These are phyloP conservation scores for Actinostola sp. DNA, from an alignment of 92 coral and sea anemone genomes.

Conservation along the genomic window DNA sequence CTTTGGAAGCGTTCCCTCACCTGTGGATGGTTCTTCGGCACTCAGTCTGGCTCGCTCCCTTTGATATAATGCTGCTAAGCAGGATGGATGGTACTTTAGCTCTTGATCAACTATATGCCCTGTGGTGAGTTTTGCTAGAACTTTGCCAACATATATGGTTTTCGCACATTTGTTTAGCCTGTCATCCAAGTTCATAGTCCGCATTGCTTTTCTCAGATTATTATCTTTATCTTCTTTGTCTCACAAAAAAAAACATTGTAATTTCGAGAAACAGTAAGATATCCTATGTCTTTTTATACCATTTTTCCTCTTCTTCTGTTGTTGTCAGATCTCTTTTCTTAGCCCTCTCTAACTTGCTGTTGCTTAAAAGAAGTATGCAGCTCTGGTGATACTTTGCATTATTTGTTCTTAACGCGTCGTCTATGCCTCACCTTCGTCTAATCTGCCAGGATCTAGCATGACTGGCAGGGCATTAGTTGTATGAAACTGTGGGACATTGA, in stretches of 20 bases:
- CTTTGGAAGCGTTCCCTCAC: background rate
- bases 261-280: no score
- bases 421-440: slow-evolving; percentile 53
- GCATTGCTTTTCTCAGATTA: slow-evolving; percentile 13
- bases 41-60: slow-evolving; percentile 36
- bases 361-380: slow-evolving; percentile 39
- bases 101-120: slow-evolving; percentile 52
- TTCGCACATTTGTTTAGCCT: slow-evolving; percentile 37
- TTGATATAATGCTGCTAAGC: slow-evolving; percentile 40
- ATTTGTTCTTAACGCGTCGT: slow-evolving; percentile 41
- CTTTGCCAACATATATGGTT: slow-evolving; percentile 40
- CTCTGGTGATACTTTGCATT: slow-evolving; percentile 54
- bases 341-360: slow-evolving; percentile 51
- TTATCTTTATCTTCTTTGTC: slow-evolving; percentile 21
- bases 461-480: slow-evolving; percentile 44
- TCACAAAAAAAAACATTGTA: slow-evolving; percentile 47
- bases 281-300: no score
- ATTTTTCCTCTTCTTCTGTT: background rate
- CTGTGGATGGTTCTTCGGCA: slow-evolving; percentile 31
- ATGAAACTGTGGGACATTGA: slow-evolving; percentile 37
- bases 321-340: slow-evolving; percentile 35
- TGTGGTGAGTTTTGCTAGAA: slow-evolving; percentile 38
- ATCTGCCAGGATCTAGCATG: slow-evolving; percentile 43
- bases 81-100: slow-evolving; percentile 39
- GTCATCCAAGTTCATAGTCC: slow-evolving; percentile 16